Percentiles rank a stretch among this genome's conserved stretches.
These are phyloP conservation scores for Xyliphius kryptos DNA, from an alignment of 2,113 vertebrate species.

Conservation along the genomic window DNA sequence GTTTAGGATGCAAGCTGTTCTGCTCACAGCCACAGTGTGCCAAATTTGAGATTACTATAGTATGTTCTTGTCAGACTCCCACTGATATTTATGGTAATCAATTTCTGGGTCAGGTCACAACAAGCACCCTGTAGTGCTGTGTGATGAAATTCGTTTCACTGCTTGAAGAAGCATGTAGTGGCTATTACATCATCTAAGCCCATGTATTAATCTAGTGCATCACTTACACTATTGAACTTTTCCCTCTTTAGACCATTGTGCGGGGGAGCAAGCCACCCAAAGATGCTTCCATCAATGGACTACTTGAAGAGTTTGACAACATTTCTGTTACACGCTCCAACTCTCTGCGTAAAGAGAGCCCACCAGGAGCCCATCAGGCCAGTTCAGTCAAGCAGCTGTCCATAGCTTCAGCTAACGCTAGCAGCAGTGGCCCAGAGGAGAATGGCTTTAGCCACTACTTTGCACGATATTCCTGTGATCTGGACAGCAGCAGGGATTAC, in stretches of 20 bases:
- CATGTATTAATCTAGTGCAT: neutral
- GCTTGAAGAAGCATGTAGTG: too few relatives aligned
- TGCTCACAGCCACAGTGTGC: constrained; percentile 29
- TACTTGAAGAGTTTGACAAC: constrained; percentile 95
- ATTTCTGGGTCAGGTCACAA: too few relatives aligned
- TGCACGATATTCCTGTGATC: constrained; percentile 87
- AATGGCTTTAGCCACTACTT: constrained; percentile 86
- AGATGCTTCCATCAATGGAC: constrained; percentile 90
- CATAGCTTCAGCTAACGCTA: constrained; percentile 49
- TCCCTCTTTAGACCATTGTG: constrained; percentile 82
- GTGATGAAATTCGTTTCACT: neutral
- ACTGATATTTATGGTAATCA: too few relatives aligned
- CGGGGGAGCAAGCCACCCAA: constrained; percentile 88
- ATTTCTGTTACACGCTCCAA: constrained; percentile 97
- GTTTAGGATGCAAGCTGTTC: too few relatives aligned
- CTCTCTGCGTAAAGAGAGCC: constrained; percentile 93
- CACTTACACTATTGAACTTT: constrained; percentile 2
- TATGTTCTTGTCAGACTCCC: too few relatives aligned
- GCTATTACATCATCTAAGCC: too few relatives aligned
- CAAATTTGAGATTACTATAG: too few relatives aligned
- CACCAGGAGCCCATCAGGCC: constrained; percentile 77
- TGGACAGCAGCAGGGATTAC: constrained; percentile 76
- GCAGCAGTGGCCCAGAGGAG: constrained; percentile 64
- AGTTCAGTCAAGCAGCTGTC: constrained; percentile 59
- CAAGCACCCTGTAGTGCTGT: constrained; percentile 11